Percentiles rank a stretch among this genome's conserved stretches.
phyloP scores from a whole-genome alignment of 2,888 invertebrate genomes.

The Megamerina dolium region DNA sequence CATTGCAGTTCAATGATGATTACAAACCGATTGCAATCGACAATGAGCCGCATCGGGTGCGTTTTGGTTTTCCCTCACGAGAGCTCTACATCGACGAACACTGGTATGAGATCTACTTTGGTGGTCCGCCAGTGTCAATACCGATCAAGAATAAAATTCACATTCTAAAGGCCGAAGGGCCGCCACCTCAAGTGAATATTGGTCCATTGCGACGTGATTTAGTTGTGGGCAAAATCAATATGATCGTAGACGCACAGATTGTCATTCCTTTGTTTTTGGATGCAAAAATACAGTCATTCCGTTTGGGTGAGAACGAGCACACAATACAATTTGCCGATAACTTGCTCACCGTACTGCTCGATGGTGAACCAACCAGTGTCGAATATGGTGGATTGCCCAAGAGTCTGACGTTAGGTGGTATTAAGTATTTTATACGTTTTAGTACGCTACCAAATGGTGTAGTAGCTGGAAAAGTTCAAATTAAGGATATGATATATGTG shows the following conservation, averaged over 20 bases:
- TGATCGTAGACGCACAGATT: conserved; percentile 74
- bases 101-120: conserved; percentile 90
- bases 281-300: conserved; percentile 74
- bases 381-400: conserved; percentile 81
- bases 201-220: conserved; percentile 76
- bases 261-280: conserved; percentile 78
- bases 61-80: conserved; percentile 86
- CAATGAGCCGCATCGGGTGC: conserved; percentile 68
- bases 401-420: conserved; percentile 66
- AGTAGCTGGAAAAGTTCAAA: conserved; percentile 63
- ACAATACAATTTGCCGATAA: conserved; percentile 76
- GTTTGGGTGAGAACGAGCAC: conserved; percentile 64
- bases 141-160: conserved; percentile 73
- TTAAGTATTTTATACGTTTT: conserved; percentile 75
- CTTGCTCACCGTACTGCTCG: conserved; percentile 68
- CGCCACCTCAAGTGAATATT: conserved; percentile 90
- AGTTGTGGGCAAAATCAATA: conserved; percentile 75
- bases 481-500: conserved; percentile 67
- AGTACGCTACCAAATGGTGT: conserved; percentile 70
- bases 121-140: conserved; percentile 76
- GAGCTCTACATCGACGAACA: conserved; percentile 84
- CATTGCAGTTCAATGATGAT: conserved; percentile 60
- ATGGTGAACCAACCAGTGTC: conserved; percentile 70
- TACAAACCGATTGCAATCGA: conserved; percentile 70
- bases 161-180: conserved; percentile 77